Conservation (phyloP, 2,113 vertebrate species). For the Sialia sialis region DNA sequence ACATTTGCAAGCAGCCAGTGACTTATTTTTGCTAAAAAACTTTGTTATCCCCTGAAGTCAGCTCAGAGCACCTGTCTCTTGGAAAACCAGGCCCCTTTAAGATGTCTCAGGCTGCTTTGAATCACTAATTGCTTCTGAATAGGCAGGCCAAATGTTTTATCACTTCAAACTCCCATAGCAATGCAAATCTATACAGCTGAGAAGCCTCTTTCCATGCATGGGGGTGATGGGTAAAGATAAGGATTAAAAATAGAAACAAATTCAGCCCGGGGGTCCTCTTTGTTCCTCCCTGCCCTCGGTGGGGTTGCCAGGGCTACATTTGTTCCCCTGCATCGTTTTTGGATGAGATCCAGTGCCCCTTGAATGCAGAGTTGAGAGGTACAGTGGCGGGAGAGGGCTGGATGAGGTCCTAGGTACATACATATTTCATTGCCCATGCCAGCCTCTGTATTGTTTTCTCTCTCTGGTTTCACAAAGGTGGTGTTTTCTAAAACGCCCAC, state of each 20-base stretch:
- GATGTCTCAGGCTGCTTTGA: conserved; percentile 13
- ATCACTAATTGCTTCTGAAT: conserved; percentile 38
- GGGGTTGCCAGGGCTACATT: conserved; percentile 50
- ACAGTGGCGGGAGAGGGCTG: background rate
- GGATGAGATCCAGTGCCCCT: background rate
- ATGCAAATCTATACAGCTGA: conserved; percentile 52
- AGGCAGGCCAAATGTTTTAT: conserved; percentile 38
- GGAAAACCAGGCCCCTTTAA: conserved; percentile 14
- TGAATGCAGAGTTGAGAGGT: conserved; percentile 31
- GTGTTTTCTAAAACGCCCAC: background rate
- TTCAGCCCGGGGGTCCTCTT: conserved; percentile 18
- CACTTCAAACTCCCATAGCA: conserved; percentile 31
- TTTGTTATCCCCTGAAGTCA: background rate
- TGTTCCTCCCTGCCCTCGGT: conserved; percentile 5
- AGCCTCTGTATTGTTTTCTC: background rate
- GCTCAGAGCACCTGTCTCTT: conserved; percentile 3
- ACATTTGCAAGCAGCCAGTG: background rate
- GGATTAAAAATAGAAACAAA: conserved; percentile 54
- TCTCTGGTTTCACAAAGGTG: conserved; percentile 25
- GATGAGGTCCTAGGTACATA: conserved; percentile 18
- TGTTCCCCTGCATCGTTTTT: conserved; percentile 39
- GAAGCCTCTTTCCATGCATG: conserved; percentile 15
- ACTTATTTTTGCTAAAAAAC: background rate
- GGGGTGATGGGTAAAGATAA: conserved; percentile 44
- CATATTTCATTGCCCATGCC: conserved; percentile 3